These are phyloP conservation scores for Schizotus pectinicornis DNA, from an alignment of 2,888 invertebrate species.

Conservation along the genomic window DNA sequence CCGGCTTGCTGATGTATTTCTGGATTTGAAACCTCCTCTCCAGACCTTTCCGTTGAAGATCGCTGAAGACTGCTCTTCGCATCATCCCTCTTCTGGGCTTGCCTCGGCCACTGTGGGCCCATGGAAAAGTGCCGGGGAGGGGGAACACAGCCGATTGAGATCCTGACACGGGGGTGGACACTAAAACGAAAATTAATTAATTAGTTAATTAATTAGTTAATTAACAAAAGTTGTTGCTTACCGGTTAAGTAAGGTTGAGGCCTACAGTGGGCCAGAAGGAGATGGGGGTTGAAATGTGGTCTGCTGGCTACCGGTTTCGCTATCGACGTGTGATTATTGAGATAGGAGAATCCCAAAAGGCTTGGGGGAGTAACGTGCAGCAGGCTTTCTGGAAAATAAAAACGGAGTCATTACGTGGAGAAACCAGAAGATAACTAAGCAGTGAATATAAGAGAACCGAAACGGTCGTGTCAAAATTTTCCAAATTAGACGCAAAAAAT, in stretches of 20 bases:
- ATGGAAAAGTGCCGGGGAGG: constrained; percentile 71
- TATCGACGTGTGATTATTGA: constrained; percentile 66
- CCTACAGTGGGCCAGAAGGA: constrained; percentile 77
- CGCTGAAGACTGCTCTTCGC: constrained; percentile 92
- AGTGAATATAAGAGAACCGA: too few relatives aligned
- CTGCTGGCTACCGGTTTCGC: constrained; percentile 87
- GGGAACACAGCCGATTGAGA: constrained; percentile 61
- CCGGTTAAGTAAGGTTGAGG: constrained; percentile 84
- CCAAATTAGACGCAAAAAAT: too few relatives aligned
- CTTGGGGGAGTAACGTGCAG: constrained; percentile 57
- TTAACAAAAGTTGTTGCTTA: constrained; percentile 48
- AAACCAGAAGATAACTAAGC: neutral
- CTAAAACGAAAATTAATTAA: constrained; percentile 45
- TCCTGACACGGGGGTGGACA: constrained; percentile 60
- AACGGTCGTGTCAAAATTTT: too few relatives aligned
- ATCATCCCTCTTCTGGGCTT: constrained; percentile 97
- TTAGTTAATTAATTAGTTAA: neutral
- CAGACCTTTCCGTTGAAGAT: constrained; percentile 92
- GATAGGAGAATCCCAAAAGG: constrained; percentile 56
- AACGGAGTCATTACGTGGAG: neutral
- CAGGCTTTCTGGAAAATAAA: constrained; percentile 50
- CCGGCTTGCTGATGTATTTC: constrained; percentile 98
- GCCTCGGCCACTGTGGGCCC: constrained; percentile 90
- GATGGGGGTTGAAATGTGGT: constrained; percentile 77
- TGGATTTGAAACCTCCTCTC: constrained; percentile 96